Percentiles rank a stretch among this genome's conserved stretches.
These are phyloP conservation scores for Prosopocoilus inquinatus DNA, from an alignment of 2,888 invertebrate species.

Conservation along the genomic window DNA sequence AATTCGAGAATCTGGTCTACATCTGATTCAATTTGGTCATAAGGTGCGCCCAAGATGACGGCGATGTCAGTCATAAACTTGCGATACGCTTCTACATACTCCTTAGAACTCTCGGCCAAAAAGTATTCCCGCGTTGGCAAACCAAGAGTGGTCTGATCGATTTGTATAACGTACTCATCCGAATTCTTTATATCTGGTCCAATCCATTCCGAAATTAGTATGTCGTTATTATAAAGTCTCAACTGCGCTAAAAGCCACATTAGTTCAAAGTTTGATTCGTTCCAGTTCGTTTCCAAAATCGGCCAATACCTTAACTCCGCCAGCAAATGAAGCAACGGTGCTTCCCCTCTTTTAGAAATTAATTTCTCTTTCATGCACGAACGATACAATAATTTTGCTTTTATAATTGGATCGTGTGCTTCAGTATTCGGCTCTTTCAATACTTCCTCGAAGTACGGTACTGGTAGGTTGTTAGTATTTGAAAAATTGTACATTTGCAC, in stretches of 20 bases:
- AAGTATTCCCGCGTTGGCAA: conserved; percentile 76
- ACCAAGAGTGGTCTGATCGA: conserved; percentile 85
- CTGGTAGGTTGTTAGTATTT: conserved; percentile 9
- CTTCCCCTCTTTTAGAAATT: conserved; percentile 67
- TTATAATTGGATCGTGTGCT: conserved; percentile 64
- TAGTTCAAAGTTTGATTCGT: conserved; percentile 65
- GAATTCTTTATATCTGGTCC: conserved; percentile 94
- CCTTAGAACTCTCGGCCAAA: conserved; percentile 62
- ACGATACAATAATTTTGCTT: conserved; percentile 80
- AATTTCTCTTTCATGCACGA: conserved; percentile 85
- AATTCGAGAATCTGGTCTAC: conserved; percentile 75
- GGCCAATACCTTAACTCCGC: conserved; percentile 87
- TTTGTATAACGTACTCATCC: conserved; percentile 83
- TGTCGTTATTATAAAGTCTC: conserved; percentile 79
- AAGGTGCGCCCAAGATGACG: conserved; percentile 68
- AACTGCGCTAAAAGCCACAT: conserved; percentile 70
- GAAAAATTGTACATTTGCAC: conserved; percentile 14
- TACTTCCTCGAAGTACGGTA: conserved; percentile 18
- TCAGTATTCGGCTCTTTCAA: conserved; percentile 11
- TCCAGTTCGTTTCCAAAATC: conserved; percentile 67
- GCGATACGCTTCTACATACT: conserved; percentile 76
- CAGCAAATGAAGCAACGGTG: conserved; percentile 68
- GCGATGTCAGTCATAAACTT: conserved; percentile 73
- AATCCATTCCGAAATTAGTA: conserved; percentile 83
- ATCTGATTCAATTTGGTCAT: conserved; percentile 60